Evolutionary conservation across 2,797 vertebrate genomes (phyloP), one percentile per base, ranked within the genome.

Genomic region (Chelmon rostratus): DNA sequence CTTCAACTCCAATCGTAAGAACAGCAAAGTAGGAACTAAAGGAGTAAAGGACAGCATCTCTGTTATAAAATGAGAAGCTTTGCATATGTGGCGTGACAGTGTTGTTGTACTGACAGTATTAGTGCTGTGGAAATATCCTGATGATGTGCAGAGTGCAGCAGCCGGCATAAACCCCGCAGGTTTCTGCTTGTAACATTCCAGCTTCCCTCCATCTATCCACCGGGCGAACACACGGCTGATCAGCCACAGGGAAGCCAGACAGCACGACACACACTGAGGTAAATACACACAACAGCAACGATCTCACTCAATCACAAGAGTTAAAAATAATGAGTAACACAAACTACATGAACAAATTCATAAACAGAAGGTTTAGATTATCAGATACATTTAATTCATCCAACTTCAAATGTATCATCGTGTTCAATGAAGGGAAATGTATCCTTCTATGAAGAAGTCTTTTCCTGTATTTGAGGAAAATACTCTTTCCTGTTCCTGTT

Each of bases 131-230:
- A 23, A 50, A 35, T n/a, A 31, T 56, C 28, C 19, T 1, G 13
- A 18, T 15, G 28, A 59, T 16, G 37, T 49, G 21, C 12, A 38
- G 19, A 25, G 11, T 44, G 42, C 62, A 62, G 68, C 54, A n/a
- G 65, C 16, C 23, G 21, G 49, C 31, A 25, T 53, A 1, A 0
- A 74, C 0, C 15, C 54, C 61, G 77, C 77, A 81, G 69, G 82
- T 84, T 68, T 76, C 57, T 76, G 68, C 77, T 50, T 57, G 81
- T 52, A 50, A 38, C 81, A 83, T 83, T 71, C 78, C 69, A 31
- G 53, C 59, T 67, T 54, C 65, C 35, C 65, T 37, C 15, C 23
- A 1, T 62, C 52, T 50, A 46, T 37, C 53, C 40, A 31, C 10
- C 13, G 16, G 70, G 70, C 33, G 1, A 19, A 49, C 28, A 23